Percentiles rank a stretch among this genome's conserved stretches.
These are phyloP conservation scores for Cryptocephalus primarius DNA, from an alignment of 2,888 invertebrate genomes.

Conservation along the genomic window DNA sequence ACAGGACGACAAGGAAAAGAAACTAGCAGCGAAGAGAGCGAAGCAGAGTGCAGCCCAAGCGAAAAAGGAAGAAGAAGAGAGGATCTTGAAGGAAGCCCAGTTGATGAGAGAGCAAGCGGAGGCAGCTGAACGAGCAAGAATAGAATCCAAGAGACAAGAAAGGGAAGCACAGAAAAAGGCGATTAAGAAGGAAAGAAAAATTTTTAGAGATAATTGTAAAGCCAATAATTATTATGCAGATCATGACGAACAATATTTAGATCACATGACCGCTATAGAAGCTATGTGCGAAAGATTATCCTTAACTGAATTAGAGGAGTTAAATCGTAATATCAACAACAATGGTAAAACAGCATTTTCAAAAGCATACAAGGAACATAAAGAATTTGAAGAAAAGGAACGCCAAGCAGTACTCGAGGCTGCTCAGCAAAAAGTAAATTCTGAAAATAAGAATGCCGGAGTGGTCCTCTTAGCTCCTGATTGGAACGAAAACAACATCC, in stretches of 20 bases:
- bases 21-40: slow-evolving; percentile 79
- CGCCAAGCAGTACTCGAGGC: slow-evolving; percentile 49
- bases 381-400: slow-evolving; percentile 69
- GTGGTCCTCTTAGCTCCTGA: slow-evolving; percentile 43
- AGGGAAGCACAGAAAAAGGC: slow-evolving; percentile 76
- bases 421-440: slow-evolving; percentile 37
- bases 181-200: slow-evolving; percentile 78
- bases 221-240: slow-evolving; percentile 69
- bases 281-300: slow-evolving; percentile 77
- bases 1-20: slow-evolving; percentile 85
- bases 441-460: slow-evolving; percentile 36
- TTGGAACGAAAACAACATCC: slow-evolving; percentile 81
- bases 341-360: slow-evolving; percentile 57
- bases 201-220: slow-evolving; percentile 67
- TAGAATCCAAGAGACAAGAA: slow-evolving; percentile 75
- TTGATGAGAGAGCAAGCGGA: slow-evolving; percentile 68
- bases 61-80: slow-evolving; percentile 73
- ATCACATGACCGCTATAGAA: slow-evolving; percentile 85
- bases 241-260: slow-evolving; percentile 60
- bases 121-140: slow-evolving; percentile 69
- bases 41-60: slow-evolving; percentile 75
- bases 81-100: slow-evolving; percentile 60
- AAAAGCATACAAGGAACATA: slow-evolving; percentile 56
- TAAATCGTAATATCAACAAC: slow-evolving; percentile 58
- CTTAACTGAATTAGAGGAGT: slow-evolving; percentile 59